Evolutionary conservation across 2,797 vertebrate genomes (phyloP).

Genomic region (Tarsius wallacei): DNA sequence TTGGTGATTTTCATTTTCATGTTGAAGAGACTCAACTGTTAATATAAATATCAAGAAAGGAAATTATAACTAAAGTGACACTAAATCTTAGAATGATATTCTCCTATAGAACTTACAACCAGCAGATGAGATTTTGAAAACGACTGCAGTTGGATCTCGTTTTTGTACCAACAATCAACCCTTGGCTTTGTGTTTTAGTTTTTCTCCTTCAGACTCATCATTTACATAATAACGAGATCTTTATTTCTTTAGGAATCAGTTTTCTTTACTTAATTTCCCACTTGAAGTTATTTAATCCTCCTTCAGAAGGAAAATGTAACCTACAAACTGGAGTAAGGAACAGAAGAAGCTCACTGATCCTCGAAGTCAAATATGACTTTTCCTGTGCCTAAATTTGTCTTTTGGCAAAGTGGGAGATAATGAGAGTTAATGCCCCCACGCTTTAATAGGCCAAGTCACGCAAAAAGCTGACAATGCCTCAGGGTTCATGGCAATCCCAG

Average conservation of each 20-base stretch:
- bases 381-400: slow-evolving; percentile 37
- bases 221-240: not conserved
- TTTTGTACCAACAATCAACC: not conserved
- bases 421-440: not conserved
- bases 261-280: slow-evolving; percentile 64
- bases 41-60: slow-evolving; percentile 9
- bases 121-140: slow-evolving; percentile 3
- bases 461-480: not conserved
- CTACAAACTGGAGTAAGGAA: slow-evolving; percentile 48
- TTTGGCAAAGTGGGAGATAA: slow-evolving; percentile 40
- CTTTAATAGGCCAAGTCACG: not conserved
- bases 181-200: slow-evolving; percentile 30
- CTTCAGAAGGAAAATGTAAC: not conserved
- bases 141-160: not conserved
- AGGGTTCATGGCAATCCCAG: not conserved
- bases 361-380: slow-evolving; percentile 57
- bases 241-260: slow-evolving; percentile 25
- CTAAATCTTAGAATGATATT: slow-evolving; percentile 39
- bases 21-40: slow-evolving; percentile 47
- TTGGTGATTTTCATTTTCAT: slow-evolving; percentile 41
- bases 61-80: slow-evolving; percentile 4
- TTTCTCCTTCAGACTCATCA: not conserved
- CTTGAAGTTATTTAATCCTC: slow-evolving; percentile 53
- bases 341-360: not conserved
- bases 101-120: not conserved